Conservation (phyloP, 1,140 invertebrate species). For the Musca vetustissima region DNA sequence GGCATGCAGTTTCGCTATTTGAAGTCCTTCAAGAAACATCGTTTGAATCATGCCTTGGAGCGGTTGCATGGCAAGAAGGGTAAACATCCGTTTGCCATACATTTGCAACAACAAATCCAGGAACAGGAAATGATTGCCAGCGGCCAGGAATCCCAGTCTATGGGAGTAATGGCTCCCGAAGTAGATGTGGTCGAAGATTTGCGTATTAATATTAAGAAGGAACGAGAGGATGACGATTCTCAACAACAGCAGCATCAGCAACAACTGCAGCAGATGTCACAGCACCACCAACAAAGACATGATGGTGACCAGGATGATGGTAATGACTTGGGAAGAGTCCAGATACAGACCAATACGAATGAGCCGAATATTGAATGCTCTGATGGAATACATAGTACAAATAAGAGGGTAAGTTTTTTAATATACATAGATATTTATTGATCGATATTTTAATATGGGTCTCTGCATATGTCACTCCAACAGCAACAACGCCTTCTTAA, state of each 20-base stretch:
- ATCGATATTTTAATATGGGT: too few species aligned
- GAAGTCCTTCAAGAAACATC: conserved; percentile 87
- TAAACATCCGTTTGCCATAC: conserved; percentile 22
- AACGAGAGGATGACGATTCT: conserved; percentile 31
- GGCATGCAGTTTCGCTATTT: conserved; percentile 87
- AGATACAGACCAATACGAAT: conserved; percentile 44
- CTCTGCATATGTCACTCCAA: too few species aligned
- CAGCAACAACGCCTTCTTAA: conserved; percentile 46
- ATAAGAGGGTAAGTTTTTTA: conserved; percentile 48
- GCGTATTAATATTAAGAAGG: conserved; percentile 49
- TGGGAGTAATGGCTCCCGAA: conserved; percentile 33
- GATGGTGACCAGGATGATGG: conserved; percentile 70
- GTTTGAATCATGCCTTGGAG: conserved; percentile 82
- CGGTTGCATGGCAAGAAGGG: conserved; percentile 69
- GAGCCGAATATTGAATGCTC: conserved; percentile 52
- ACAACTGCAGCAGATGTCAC: not conserved
- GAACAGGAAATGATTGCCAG: conserved; percentile 70
- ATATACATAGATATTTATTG: not conserved
- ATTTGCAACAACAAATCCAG: conserved; percentile 32
- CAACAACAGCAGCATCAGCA: not conserved
- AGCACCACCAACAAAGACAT: conserved; percentile 33
- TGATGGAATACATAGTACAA: conserved; percentile 56
- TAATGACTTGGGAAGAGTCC: conserved; percentile 62
- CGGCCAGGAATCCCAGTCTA: conserved; percentile 66
- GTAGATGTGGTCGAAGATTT: conserved; percentile 55